Conservation (phyloP, 2,113 vertebrate species). For the Trichomycterus rosablanca region DNA sequence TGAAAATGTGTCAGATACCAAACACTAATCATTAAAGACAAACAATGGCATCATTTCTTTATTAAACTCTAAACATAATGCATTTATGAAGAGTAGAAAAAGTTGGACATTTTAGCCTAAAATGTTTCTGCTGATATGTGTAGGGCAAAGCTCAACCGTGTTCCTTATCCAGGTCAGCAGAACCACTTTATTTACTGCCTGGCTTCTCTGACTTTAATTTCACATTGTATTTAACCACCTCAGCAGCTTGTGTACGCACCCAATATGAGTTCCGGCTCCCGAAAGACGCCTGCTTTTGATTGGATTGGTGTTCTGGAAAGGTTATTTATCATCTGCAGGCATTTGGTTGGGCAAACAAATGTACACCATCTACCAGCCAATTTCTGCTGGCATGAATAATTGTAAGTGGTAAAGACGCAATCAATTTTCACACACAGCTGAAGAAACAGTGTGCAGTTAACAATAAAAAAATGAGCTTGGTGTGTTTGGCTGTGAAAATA, state of each 20-base stretch:
- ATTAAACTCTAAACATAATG: too few relatives aligned
- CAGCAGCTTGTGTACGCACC: slow-evolving; percentile 25
- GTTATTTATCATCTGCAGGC: slow-evolving; percentile 41
- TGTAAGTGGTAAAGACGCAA: background rate
- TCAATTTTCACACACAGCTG: slow-evolving; percentile 25
- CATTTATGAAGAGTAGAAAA: too few relatives aligned
- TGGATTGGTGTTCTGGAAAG: slow-evolving; percentile 57
- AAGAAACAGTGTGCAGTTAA: slow-evolving; percentile 17
- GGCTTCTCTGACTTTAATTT: slow-evolving; percentile 37
- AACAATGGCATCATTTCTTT: too few relatives aligned
- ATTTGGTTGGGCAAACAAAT: slow-evolving; percentile 22
- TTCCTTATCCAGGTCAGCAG: slow-evolving; percentile 40
- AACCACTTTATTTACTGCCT: slow-evolving; percentile 14
- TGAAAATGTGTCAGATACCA: too few relatives aligned
- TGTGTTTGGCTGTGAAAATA: slow-evolving; percentile 14
- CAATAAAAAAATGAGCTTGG: slow-evolving; percentile 9
- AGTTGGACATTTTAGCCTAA: slow-evolving; percentile 1
- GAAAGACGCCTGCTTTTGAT: slow-evolving; percentile 62
- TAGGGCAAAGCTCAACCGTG: slow-evolving; percentile 20
- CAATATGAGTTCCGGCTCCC: slow-evolving; percentile 45
- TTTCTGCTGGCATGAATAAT: slow-evolving; percentile 12
- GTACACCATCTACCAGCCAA: slow-evolving; percentile 14
- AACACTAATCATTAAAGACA: too few relatives aligned
- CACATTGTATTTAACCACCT: slow-evolving; percentile 40
- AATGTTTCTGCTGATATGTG: slow-evolving; percentile 16